Base-by-base conservation (phyloP, 2,113 vertebrate genomes). In the Vanacampus margaritifer region DNA sequence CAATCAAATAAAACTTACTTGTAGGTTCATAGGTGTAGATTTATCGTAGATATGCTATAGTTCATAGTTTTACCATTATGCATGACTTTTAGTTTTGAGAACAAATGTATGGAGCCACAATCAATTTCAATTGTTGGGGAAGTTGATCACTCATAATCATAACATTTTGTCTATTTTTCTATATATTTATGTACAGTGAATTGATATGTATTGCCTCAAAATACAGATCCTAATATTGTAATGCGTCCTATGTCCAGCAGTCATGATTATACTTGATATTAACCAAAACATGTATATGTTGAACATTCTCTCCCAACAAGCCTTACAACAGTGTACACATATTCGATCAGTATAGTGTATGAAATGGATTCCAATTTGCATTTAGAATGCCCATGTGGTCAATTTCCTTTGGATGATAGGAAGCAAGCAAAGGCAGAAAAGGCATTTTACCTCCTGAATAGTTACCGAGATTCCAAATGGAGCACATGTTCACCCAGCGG, bases 301-400 rank as follows among this genome's bases (percentile, higher is more conserved):
- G 23, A 63, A 62, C 51, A 39, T 73, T 71, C 23, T 57, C 71
- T 61, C 68, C 75, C 65, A 54, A 23, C 9, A 68, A 26, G 59
- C 73, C 46, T 67, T 63, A 36, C 69, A 67, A 61, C 35, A 63
- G 67, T 54, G 11, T 56, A 59, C 43, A 64, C 62, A 51, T 74
- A 74, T 68, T 70, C 21, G 50, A 74, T 74, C 75, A 79, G 66
- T 4, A 61, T 37, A 13, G 64, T 69, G 59, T 54, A 79, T 69
- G 71, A 79, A 79, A 83, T 7, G 9, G 45, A 51, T 57, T 71
- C 63, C 43, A 50, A 78, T 84, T 84, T 84, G 74, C 79, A 85
- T 87, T 79, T 81, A 74, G 66, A 85, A 75, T 74, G 71, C 19
- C 28, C 19, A 24, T 65, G 50, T 60, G 60, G 67, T 62, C 23